Evolutionary conservation across 2,113 vertebrate species (phyloP).

Genomic region (Scophthalmus maximus): DNA sequence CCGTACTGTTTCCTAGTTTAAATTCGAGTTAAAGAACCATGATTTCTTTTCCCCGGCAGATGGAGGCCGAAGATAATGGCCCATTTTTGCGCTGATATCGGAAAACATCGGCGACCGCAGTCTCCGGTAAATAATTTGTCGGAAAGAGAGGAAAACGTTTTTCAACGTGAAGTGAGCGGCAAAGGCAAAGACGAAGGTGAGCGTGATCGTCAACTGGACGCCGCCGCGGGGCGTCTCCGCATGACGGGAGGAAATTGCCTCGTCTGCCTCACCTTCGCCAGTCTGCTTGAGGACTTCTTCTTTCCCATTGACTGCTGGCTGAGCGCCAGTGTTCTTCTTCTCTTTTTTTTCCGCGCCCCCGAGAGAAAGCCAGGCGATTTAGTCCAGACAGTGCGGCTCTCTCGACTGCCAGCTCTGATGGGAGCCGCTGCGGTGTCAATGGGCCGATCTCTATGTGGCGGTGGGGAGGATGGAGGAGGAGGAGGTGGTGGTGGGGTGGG

Average conservation of each 20-base stretch:
- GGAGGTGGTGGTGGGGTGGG: background rate
- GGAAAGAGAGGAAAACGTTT: no score
- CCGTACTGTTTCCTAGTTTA: no score
- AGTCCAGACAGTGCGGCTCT: constrained; percentile 38
- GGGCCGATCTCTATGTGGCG: constrained; percentile 37
- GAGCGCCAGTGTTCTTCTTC: no score
- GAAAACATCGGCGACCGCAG: constrained; percentile 8
- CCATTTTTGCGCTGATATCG: constrained; percentile 15
- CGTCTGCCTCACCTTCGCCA: constrained; percentile 51
- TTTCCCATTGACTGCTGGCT: constrained; percentile 50
- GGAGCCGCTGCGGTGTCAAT: constrained; percentile 52
- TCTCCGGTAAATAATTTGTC: constrained; percentile 37
- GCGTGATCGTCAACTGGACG: constrained; percentile 57
- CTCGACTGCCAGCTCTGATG: constrained; percentile 47
- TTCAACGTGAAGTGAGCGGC: constrained; percentile 50
- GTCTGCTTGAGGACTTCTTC: constrained; percentile 58
- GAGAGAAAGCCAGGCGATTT: constrained; percentile 41
- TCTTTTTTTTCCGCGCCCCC: constrained; percentile 22
- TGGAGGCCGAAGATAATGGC: constrained; percentile 2
- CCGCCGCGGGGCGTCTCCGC: constrained; percentile 40
- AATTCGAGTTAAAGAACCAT: no score
- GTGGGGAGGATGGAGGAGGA: background rate
- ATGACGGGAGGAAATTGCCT: constrained; percentile 66
- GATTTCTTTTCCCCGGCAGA: no score
- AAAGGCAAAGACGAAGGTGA: constrained; percentile 43